Conservation (phyloP, 2,888 invertebrate species). For the Mimas tiliae region DNA sequence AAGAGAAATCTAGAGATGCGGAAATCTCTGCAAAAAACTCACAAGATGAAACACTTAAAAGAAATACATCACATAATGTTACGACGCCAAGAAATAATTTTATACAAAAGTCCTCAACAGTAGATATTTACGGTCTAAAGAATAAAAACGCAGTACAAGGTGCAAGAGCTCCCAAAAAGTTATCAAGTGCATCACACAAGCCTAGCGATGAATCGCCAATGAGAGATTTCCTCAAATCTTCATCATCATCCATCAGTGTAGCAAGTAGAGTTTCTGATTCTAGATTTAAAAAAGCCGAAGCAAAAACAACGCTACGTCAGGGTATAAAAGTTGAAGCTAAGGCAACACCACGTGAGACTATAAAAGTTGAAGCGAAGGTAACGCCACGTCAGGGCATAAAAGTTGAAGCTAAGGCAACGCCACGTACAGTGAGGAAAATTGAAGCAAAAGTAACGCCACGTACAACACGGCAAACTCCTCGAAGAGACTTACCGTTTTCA, state of each 20-base stretch:
- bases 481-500: slow-evolving; percentile 48
- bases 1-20: slow-evolving; percentile 56
- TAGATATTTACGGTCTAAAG: slow-evolving; percentile 68
- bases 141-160: slow-evolving; percentile 46
- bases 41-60: slow-evolving; percentile 63
- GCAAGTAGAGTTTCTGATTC: slow-evolving; percentile 38
- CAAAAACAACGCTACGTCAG: slow-evolving; percentile 36
- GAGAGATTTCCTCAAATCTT: slow-evolving; percentile 64
- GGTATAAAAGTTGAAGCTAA: slow-evolving; percentile 31
- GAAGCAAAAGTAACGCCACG: slow-evolving; percentile 39
- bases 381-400: slow-evolving; percentile 39
- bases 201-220: slow-evolving; percentile 58
- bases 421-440: background rate
- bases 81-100: slow-evolving; percentile 62
- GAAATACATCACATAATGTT: slow-evolving; percentile 41
- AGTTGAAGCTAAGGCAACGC: slow-evolving; percentile 3
- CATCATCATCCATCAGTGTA: slow-evolving; percentile 59
- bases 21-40: slow-evolving; percentile 37
- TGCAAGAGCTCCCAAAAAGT: slow-evolving; percentile 59
- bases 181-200: slow-evolving; percentile 38
- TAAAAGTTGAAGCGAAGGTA: slow-evolving; percentile 34
- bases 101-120: slow-evolving; percentile 57
- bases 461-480: slow-evolving; percentile 28
- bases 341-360: background rate
- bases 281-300: slow-evolving; percentile 37